These are phyloP conservation scores for Myotis vivesi DNA, from an alignment of 2,797 vertebrate genomes.

Conservation along the genomic window DNA sequence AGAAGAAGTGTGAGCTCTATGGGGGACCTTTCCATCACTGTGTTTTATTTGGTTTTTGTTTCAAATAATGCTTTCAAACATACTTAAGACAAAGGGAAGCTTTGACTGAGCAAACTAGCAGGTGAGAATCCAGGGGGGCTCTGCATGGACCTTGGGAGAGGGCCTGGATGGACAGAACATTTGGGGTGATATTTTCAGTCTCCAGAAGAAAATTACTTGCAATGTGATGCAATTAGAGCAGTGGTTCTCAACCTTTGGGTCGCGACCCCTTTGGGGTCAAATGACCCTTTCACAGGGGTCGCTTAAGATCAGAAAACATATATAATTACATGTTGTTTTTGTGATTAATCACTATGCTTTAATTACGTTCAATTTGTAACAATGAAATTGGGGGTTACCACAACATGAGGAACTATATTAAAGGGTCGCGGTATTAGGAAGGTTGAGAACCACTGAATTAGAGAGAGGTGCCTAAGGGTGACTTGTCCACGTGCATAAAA, in stretches of 20 bases:
- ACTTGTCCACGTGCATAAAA: background rate
- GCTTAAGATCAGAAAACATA: no score
- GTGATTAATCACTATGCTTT: no score
- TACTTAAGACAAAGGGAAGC: background rate
- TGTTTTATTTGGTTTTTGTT: conserved; percentile 40
- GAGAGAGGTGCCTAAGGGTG: background rate
- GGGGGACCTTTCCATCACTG: background rate
- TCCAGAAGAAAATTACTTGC: background rate
- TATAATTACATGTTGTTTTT: no score
- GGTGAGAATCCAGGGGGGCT: background rate
- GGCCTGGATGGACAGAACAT: background rate
- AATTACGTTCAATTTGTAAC: no score
- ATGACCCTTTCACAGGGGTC: no score
- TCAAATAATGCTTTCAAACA: conserved; percentile 39
- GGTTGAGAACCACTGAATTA: background rate
- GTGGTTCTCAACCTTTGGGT: no score
- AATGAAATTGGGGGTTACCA: no score
- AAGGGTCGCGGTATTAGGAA: no score
- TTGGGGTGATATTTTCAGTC: background rate
- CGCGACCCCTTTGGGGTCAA: no score
- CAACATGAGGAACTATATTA: no score
- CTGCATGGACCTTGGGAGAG: background rate
- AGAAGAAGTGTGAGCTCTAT: background rate
- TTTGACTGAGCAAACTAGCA: background rate
- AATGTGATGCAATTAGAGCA: background rate